Base-by-base conservation (phyloP, 64 coral and sea anemone genomes). In the Trachythela sp. region DNA sequence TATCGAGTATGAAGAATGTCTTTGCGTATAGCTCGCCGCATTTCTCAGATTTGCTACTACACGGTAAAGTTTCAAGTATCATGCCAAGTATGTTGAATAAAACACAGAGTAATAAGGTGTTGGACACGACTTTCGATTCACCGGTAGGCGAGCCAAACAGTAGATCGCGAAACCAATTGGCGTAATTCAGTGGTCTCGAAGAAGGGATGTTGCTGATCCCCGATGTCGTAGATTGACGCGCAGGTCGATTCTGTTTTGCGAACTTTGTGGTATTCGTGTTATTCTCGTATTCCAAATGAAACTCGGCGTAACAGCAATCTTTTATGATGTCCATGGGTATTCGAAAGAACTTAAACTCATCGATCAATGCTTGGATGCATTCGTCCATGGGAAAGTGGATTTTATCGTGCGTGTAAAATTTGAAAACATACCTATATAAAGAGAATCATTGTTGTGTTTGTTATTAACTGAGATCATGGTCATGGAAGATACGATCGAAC, bases 371-470 rank as follows among this genome's bases (percentile, higher is more conserved):
- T 40, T 80, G 75, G 30, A 80, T 80, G 30, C 75, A 80, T 18
- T 80, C 75, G 20, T 80, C 75, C 75, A 80, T 80, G 8, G 75
- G 75, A 80, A 34, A 80, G 15, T 80, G 75, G 33, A 80, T 80
- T 18, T 80, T 80, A 30, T 80, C 75, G 75, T 80, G 26, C 75
- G 20, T 80, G 75, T 80, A 80, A 80, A 80, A 80, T 15, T 80
- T 80, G 8, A 80, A 80, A 37, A 80, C 75, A 30, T 80, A 40
- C 31, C 75, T 80, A 80, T 17, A 36, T 36, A 80, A 15, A 35
- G 34, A 40, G 20, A 20, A 30, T 13, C 59, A 68, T 68, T 6
- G 11, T 45, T 45, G 11, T 45, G 4, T 4, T 11, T 11, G n/a
- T n/a, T n/a, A n/a, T n/a, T n/a, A n/a, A n/a, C n/a, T n/a, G n/a